Evolutionary conservation across 2,888 invertebrate species (phyloP).

Genomic region (Drepana falcataria): DNA sequence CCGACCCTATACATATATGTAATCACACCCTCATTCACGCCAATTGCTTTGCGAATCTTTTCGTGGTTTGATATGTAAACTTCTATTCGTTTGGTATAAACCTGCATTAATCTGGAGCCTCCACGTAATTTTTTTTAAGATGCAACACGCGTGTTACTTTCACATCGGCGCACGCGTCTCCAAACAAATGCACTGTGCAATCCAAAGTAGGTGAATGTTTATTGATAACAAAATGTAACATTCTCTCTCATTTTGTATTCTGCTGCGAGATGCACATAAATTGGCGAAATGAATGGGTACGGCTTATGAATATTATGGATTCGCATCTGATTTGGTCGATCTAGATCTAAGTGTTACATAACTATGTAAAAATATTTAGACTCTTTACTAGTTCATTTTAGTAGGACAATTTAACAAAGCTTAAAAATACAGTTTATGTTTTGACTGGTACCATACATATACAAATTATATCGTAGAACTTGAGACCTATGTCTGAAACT

Average conservation of each 20-base stretch:
- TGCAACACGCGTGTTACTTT: conserved; percentile 58
- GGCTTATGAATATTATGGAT: conserved; percentile 13
- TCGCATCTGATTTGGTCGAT: neutral
- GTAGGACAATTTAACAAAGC: no score
- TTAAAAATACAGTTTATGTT: no score
- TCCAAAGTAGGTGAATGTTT: conserved; percentile 39
- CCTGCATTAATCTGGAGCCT: no score
- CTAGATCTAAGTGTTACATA: neutral
- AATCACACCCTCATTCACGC: no score
- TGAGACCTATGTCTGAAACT: no score
- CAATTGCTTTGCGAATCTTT: no score
- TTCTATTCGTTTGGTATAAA: no score
- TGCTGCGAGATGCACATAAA: conserved; percentile 14
- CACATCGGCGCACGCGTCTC: conserved; percentile 40
- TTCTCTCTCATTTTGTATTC: conserved; percentile 24
- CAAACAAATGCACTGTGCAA: conserved; percentile 35
- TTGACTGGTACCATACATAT: no score
- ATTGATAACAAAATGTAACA: conserved; percentile 35
- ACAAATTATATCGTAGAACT: no score
- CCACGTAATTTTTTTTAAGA: conserved; percentile 12
- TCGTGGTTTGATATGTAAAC: no score
- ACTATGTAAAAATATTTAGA: neutral
- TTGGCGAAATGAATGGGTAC: conserved; percentile 16
- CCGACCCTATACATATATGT: no score
- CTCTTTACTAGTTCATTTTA: neutral